Evolutionary conservation across 2,113 vertebrate genomes (phyloP).

Genomic region (Grammomys dolichurus): DNA sequence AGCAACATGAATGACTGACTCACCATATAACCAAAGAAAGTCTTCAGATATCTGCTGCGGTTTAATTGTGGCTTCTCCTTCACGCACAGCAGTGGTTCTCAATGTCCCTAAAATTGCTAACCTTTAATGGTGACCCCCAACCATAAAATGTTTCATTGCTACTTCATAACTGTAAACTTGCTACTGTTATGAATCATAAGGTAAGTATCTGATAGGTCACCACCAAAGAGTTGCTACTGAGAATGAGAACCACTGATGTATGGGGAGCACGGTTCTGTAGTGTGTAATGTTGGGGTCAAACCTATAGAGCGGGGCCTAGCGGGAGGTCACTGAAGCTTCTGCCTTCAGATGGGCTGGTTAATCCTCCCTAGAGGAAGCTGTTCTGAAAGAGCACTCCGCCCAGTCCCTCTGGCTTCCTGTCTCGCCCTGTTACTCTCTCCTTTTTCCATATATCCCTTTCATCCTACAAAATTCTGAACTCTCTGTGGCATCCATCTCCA

Average conservation of each 20-base stretch:
- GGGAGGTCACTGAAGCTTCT: no score
- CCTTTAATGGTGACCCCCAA: neutral
- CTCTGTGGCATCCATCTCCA: neutral
- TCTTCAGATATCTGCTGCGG: neutral
- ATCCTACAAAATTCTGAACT: neutral
- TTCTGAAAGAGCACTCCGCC: neutral
- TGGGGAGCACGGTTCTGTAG: no score
- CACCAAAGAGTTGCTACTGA: neutral
- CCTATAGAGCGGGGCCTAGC: neutral
- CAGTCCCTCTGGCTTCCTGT: no score
- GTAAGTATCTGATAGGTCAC: neutral
- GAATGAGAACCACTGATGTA: no score
- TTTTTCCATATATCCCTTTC: neutral
- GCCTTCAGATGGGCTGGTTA: neutral
- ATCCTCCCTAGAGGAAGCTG: neutral
- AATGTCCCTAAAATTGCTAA: neutral
- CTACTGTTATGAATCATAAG: neutral
- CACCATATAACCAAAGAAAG: neutral
- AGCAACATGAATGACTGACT: fast-evolving
- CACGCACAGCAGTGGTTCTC: neutral
- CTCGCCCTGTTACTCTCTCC: neutral
- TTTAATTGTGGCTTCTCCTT: neutral
- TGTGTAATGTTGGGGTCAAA: neutral
- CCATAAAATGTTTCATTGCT: neutral
- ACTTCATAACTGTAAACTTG: neutral